Base-by-base conservation (phyloP, 2,797 vertebrate genomes). In the Sebastes nivosus region DNA sequence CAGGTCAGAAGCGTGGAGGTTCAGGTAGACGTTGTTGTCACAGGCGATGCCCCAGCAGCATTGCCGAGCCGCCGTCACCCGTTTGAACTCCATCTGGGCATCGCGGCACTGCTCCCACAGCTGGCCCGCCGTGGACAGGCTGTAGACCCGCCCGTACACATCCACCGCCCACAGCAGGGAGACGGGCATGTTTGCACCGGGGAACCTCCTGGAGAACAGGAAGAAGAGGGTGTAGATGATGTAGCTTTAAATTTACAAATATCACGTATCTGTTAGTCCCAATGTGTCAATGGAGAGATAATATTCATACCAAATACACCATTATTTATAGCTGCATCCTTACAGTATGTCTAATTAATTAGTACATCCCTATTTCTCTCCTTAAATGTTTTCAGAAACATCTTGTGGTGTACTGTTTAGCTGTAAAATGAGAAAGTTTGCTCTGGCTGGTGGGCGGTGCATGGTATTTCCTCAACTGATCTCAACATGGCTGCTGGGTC, bases 41-140 rank as follows among this genome's bases (percentile, higher is more conserved):
- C 97, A 98, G 72, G 96, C 98, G 13, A 99, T 97, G 80, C 97
- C 98, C 99, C 98, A 99, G 95, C 97, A 98, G 93, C 97, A 97
- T 85, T 96, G 96, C n/a, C 93, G 95, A 79, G 95, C 94, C 0
- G 97, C 97, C 1, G 97, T 95, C 81, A 97, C 94, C 0, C 99
- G 94, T 84, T 99, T 99, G 89, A 99, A 97, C 89, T 98, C 97
- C 95, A 98, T 92, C 42, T 97, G 96, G 2, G 95, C 82, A 14
- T 98, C 96, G 18, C 83, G 96, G 80, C 97, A 98, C 36, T 95
- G 96, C 79, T 98, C 97, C 98, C 98, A 99, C 90, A 95, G 96
- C 92, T 98, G 98, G 24, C 97, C 96, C 0, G 93, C 94, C 0
- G 98, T 98, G 16, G 97, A 97, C 5, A 99, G 95, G 1, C 96